Conservation (phyloP, 1,140 invertebrate genomes). For the Lepidurus arcticus region DNA sequence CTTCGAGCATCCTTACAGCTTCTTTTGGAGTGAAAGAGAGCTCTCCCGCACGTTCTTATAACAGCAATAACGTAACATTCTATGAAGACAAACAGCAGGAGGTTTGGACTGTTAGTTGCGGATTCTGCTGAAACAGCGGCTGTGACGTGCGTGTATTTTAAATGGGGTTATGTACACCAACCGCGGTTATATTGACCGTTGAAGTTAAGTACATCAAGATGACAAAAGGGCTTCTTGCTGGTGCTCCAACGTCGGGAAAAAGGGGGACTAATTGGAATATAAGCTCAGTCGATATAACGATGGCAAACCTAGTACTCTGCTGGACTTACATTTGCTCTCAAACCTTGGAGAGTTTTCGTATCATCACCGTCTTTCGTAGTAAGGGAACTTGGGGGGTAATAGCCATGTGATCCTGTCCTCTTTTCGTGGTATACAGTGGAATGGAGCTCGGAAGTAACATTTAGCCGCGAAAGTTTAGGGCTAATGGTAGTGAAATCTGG, state of each 20-base stretch:
- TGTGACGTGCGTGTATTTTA: not conserved
- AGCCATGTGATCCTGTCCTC: no score
- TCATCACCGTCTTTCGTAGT: no score
- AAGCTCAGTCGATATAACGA: constrained; percentile 11
- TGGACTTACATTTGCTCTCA: not conserved
- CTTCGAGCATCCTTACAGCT: not conserved
- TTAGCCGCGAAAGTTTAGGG: no score
- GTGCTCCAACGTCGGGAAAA: not conserved
- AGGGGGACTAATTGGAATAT: not conserved
- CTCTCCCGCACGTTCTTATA: constrained; percentile 7
- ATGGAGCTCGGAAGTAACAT: no score
- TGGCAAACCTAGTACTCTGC: not conserved
- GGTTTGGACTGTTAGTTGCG: not conserved
- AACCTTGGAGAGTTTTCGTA: not conserved
- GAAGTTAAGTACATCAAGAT: constrained; percentile 4
- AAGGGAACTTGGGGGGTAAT: no score
- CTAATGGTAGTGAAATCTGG: no score
- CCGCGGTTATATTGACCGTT: not conserved
- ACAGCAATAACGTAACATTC: not conserved
- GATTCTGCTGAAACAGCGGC: constrained; percentile 8
- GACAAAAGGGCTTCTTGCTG: not conserved
- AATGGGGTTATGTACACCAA: not conserved
- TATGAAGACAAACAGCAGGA: constrained; percentile 2
- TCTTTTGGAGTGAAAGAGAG: not conserved
- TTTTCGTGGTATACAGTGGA: no score